Evolutionary conservation across 2,797 vertebrate species (phyloP), one percentile per base, ranked within the genome.

Genomic region (Parotocinclus haroldoi): DNA sequence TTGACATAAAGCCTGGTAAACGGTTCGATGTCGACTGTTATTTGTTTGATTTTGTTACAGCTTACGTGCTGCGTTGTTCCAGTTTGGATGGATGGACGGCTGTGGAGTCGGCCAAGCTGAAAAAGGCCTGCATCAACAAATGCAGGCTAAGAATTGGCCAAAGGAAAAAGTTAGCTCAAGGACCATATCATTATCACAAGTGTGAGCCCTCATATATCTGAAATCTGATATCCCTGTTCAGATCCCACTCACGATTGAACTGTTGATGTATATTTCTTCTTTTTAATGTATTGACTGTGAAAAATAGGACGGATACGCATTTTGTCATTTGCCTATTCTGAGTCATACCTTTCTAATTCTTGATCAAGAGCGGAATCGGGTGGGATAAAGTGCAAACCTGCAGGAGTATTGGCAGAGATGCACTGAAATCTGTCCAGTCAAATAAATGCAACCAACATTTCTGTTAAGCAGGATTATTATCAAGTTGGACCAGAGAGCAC

Each of bases 51-150:
- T 16, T 8, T 13, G 54, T 48, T 7, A 1, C 72, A 81, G 79
- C 79, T 0, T 81, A 79, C 46, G 78, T 81, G n/a, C 72, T 81
- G 7, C 79, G 75, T 14, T 81, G 79, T 19, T 81, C 79, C 10
- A 74, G 73, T 10, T 18, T 81, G 58, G 78, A 78, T n/a, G 79
- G 79, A 65, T 81, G 79, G 79, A 79, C 77, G 1, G 56, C 79
- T 0, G 79, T 81, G 64, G 79, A 81, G 44, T 75, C 79, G 0
- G 76, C 79, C 3, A 81, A 81, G 60, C 65, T 81, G 57, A 81
- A 81, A 57, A 81, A 81, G n/a, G 79, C 79, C 9, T 81, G 79
- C 39, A 81, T 81, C 56, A 81, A 81, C 66, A 81, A 81, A 56
- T 81, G 79, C 54, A 71, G 79, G 10, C 61, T 78, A 50, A 71